Evolutionary conservation across 1,140 invertebrate genomes (phyloP).

Genomic region (Steinernema feltiae): DNA sequence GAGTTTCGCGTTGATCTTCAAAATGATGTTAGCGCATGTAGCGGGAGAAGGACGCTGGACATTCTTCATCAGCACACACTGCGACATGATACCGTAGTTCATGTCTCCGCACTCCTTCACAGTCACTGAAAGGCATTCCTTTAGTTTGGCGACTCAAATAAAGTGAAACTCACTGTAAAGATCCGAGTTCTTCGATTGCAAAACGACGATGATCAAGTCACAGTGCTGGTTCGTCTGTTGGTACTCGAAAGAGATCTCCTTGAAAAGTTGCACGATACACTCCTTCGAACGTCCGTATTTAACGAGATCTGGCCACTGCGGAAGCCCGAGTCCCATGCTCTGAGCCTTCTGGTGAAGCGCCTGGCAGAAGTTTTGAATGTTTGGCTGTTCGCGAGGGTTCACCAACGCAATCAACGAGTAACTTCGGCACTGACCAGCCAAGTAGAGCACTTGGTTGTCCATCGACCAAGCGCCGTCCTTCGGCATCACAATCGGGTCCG

Average conservation of each 20-base stretch:
- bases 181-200: constrained; percentile 43
- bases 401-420: constrained; percentile 43
- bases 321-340: constrained; percentile 42
- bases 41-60: constrained; percentile 57
- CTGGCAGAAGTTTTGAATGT: constrained; percentile 35
- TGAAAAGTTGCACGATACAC: constrained; percentile 38
- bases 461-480: constrained; percentile 46
- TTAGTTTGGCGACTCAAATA: neutral
- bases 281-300: constrained; percentile 38
- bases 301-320: constrained; percentile 45
- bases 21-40: constrained; percentile 69
- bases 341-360: constrained; percentile 31
- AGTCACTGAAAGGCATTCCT: constrained; percentile 46
- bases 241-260: constrained; percentile 36
- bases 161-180: constrained; percentile 45
- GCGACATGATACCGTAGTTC: constrained; percentile 70
- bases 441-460: constrained; percentile 42
- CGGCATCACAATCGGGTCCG: constrained; percentile 34
- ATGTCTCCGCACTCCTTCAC: constrained; percentile 74
- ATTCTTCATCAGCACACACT: constrained; percentile 70
- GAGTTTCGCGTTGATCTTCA: constrained; percentile 79
- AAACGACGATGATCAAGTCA: constrained; percentile 46
- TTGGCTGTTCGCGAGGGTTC: constrained; percentile 37
- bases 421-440: constrained; percentile 38
- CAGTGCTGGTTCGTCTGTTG: constrained; percentile 26